Percentiles rank a stretch among this genome's conserved stretches.
phyloP scores from a whole-genome alignment of 1,140 invertebrate genomes.

The Monomorium pharaonis region DNA sequence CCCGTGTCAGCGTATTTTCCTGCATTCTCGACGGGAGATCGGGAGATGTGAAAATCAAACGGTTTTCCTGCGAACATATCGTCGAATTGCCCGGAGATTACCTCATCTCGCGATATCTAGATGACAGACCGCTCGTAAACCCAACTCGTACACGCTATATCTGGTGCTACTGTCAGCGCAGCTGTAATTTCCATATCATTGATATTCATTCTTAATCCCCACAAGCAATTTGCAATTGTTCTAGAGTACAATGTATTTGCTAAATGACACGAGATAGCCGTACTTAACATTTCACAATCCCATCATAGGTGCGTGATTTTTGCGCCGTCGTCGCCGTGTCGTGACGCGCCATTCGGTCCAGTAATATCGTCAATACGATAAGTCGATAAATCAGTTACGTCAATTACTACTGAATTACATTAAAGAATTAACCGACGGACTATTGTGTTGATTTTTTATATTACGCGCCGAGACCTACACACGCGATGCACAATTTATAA shows the following conservation, averaged over 20 bases:
- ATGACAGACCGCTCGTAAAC: background rate
- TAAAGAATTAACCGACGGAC: background rate
- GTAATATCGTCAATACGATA: background rate
- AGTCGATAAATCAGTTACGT: background rate
- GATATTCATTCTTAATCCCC: conserved; percentile 35
- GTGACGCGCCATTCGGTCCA: background rate
- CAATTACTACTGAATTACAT: background rate
- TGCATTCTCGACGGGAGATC: background rate
- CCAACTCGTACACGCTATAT: background rate
- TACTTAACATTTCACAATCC: conserved; percentile 26
- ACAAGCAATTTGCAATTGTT: conserved; percentile 28
- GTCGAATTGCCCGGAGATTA: background rate
- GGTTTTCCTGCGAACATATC: background rate
- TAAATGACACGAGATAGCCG: conserved; percentile 18
- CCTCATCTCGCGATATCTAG: conserved; percentile 1
- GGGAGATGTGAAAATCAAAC: background rate
- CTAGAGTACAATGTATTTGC: background rate
- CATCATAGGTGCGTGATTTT: background rate
- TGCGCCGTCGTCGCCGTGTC: too few species aligned
- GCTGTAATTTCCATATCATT: conserved; percentile 35
- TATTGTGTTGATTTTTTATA: background rate
- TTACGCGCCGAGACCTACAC: background rate
- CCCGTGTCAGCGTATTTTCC: background rate
- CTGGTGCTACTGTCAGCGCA: background rate
- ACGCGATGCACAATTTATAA: conserved; percentile 15